phyloP scores from a whole-genome alignment of 2,888 invertebrate species.

The Drosophila limbata region DNA sequence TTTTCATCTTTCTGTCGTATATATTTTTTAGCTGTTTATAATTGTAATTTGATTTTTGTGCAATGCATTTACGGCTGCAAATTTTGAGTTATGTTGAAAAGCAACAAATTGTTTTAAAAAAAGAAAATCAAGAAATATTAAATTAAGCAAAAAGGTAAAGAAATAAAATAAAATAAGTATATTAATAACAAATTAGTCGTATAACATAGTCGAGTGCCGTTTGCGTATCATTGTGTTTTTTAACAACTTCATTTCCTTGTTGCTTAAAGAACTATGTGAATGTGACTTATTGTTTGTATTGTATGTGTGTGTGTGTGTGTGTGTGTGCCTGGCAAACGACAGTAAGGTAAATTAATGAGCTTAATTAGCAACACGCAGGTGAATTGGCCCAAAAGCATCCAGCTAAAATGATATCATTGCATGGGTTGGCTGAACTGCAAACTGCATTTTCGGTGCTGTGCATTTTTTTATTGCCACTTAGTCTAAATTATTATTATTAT shows the following conservation, averaged over 20 bases:
- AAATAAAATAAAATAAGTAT: constrained; percentile 4
- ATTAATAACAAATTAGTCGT: constrained; percentile 13
- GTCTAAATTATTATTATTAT: constrained; percentile 35
- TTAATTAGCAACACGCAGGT: constrained; percentile 77
- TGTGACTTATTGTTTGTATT: constrained; percentile 24
- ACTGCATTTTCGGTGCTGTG: constrained; percentile 60
- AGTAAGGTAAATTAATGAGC: constrained; percentile 67
- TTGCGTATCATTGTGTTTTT: constrained; percentile 73
- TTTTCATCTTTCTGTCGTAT: not conserved
- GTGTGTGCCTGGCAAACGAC: constrained; percentile 54
- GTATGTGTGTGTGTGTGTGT: constrained; percentile 11
- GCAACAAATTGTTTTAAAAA: constrained; percentile 58
- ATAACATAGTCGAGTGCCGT: constrained; percentile 67
- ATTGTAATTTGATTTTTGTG: constrained; percentile 24
- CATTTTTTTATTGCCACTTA: constrained; percentile 79
- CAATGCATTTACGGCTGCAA: constrained; percentile 23
- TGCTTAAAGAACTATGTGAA: constrained; percentile 55
- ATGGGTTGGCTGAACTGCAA: constrained; percentile 51
- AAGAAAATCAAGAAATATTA: constrained; percentile 13
- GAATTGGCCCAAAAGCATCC: constrained; percentile 39
- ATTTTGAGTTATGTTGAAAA: constrained; percentile 45
- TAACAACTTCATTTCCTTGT: constrained; percentile 73
- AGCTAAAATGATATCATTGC: constrained; percentile 65
- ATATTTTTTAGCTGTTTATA: constrained; percentile 15
- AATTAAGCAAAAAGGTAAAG: not conserved